phyloP scores from a whole-genome alignment of 2,113 vertebrate genomes.

The Gallinago undulata region DNA sequence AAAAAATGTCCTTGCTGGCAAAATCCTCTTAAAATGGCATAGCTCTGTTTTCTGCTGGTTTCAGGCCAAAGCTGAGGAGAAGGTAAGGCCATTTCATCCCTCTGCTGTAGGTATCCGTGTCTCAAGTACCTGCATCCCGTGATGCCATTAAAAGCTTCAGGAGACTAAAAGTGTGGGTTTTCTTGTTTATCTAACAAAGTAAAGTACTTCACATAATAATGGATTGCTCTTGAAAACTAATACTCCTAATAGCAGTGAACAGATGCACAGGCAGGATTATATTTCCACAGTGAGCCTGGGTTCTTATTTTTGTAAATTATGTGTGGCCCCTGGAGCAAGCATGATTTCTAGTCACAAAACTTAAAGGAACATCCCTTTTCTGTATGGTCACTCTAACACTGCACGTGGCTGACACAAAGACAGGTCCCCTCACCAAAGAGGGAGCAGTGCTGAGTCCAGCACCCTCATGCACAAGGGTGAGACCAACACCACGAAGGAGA shows the following conservation, averaged over 20 bases:
- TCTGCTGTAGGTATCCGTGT: slow-evolving; percentile 38
- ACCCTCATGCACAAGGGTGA: neutral
- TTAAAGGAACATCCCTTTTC: neutral
- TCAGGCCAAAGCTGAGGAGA: neutral
- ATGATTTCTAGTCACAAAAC: neutral
- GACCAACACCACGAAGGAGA: neutral
- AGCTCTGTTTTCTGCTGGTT: neutral
- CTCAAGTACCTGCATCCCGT: slow-evolving; percentile 42
- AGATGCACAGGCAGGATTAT: neutral
- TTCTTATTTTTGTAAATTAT: neutral
- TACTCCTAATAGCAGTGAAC: slow-evolving; percentile 11
- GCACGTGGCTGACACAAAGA: neutral
- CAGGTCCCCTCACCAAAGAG: neutral
- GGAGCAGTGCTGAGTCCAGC: neutral
- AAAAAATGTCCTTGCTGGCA: slow-evolving; percentile 20
- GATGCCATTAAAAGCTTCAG: slow-evolving; percentile 54
- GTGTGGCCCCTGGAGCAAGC: neutral
- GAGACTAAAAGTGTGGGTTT: slow-evolving; percentile 47
- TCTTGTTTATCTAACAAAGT: slow-evolving; percentile 48
- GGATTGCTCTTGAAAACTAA: slow-evolving; percentile 44
- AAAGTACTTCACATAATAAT: slow-evolving; percentile 29
- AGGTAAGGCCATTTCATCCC: slow-evolving; percentile 5
- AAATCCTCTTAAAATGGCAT: slow-evolving; percentile 34
- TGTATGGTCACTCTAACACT: neutral
- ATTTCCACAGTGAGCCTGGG: neutral